phyloP scores from a whole-genome alignment of 2,888 invertebrate species.

The Tetragonisca angustula region DNA sequence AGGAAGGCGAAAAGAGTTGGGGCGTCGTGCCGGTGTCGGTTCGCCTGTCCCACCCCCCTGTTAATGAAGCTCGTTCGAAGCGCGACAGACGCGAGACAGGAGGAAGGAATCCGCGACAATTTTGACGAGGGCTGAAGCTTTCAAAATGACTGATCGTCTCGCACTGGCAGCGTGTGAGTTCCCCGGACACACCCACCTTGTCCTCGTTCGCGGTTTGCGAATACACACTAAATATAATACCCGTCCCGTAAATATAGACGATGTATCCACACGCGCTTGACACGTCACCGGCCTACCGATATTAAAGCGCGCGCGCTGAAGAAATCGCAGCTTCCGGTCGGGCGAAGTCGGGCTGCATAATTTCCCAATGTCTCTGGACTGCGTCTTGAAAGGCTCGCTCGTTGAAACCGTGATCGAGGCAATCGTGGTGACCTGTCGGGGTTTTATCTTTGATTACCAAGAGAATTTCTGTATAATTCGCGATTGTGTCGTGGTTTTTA shows the following conservation, averaged over 20 bases:
- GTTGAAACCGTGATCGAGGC: background rate
- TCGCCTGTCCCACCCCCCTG: slow-evolving; percentile 12
- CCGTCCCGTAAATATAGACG: slow-evolving; percentile 81
- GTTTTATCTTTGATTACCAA: background rate
- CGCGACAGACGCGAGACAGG: slow-evolving; percentile 52
- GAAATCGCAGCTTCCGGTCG: slow-evolving; percentile 52
- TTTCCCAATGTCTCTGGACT: slow-evolving; percentile 1
- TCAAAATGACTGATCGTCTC: slow-evolving; percentile 82
- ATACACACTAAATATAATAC: slow-evolving; percentile 79
- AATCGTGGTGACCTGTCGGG: background rate
- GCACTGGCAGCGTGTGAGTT: slow-evolving; percentile 73
- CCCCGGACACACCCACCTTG: slow-evolving; percentile 81
- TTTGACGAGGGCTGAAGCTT: slow-evolving; percentile 70
- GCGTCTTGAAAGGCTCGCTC: background rate
- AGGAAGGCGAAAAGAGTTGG: slow-evolving; percentile 7
- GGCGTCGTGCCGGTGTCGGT: slow-evolving; percentile 16
- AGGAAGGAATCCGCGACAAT: slow-evolving; percentile 66
- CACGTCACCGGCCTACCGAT: slow-evolving; percentile 49
- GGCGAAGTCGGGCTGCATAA: slow-evolving; percentile 39
- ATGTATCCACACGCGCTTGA: slow-evolving; percentile 83
- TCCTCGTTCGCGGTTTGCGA: slow-evolving; percentile 74
- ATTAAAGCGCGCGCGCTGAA: slow-evolving; percentile 40
- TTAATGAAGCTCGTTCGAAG: slow-evolving; percentile 54
- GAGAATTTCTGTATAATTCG: background rate
- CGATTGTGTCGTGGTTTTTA: background rate